Evolutionary conservation across 37 sponge, comb jelly and placozoan species (phyloP).

Genomic region (Axinella damicornis): DNA sequence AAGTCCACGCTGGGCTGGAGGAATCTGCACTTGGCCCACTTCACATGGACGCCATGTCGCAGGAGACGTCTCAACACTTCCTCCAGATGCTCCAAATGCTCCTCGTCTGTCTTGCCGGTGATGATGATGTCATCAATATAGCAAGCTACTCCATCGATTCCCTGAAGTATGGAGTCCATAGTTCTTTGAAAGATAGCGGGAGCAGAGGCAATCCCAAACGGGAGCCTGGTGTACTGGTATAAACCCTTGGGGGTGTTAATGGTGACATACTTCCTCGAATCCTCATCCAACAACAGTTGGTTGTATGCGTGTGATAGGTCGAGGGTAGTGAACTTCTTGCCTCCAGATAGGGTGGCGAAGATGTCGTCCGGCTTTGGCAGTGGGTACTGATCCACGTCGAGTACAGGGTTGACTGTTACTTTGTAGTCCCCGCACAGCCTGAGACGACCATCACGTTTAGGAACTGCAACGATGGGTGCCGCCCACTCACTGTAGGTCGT

Average conservation of each 20-base stretch:
- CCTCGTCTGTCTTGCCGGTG: conserved; percentile 5
- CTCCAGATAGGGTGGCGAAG: background rate
- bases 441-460: too few relatives aligned
- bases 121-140: conserved; percentile 21
- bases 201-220: conserved; percentile 6
- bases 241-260: too few relatives aligned
- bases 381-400: background rate
- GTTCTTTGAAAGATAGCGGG: conserved; percentile 4
- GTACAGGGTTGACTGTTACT: background rate
- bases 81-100: background rate
- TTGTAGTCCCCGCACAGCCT: too few relatives aligned
- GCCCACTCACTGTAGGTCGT: too few relatives aligned
- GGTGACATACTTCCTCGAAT: background rate
- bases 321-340: too few relatives aligned
- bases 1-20: background rate
- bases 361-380: background rate
- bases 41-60: background rate
- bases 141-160: conserved; percentile 4
- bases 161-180: conserved; percentile 13
- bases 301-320: background rate
- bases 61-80: background rate
- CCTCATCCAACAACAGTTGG: too few relatives aligned
- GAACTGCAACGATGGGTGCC: too few relatives aligned
- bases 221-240: background rate
- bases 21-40: background rate